phyloP scores from a whole-genome alignment of 2,113 vertebrate genomes.

The Corythornis vintsioides region DNA sequence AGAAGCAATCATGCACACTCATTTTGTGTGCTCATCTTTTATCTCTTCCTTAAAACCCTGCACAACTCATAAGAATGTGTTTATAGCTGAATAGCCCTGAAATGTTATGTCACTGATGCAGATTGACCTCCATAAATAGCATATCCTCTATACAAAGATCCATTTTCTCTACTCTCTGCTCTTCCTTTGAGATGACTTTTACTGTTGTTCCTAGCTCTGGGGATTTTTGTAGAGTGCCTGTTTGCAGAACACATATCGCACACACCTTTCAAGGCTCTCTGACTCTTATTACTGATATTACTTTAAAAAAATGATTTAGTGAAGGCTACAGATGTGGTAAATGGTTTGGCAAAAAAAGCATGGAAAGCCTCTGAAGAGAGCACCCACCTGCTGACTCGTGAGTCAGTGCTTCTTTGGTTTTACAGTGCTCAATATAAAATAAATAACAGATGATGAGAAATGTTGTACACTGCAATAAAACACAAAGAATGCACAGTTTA shows the following conservation, averaged over 20 bases:
- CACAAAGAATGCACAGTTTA: not conserved
- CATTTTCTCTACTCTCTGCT: constrained; percentile 43
- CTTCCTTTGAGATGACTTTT: constrained; percentile 62
- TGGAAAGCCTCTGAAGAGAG: constrained; percentile 35
- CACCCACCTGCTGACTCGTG: constrained; percentile 37
- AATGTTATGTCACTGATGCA: constrained; percentile 45
- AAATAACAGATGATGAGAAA: constrained; percentile 49
- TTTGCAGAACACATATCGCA: constrained; percentile 47
- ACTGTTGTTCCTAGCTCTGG: constrained; percentile 46
- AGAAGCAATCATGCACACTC: not conserved
- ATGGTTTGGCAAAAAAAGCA: constrained; percentile 41
- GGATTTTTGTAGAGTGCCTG: constrained; percentile 41
- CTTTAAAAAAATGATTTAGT: constrained; percentile 62
- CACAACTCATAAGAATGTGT: not conserved
- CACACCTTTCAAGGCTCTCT: constrained; percentile 56
- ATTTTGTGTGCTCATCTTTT: constrained; percentile 33
- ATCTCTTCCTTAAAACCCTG: constrained; percentile 32
- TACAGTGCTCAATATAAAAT: constrained; percentile 44
- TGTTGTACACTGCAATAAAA: constrained; percentile 22
- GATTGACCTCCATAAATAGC: constrained; percentile 63
- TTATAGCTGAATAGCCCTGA: constrained; percentile 38
- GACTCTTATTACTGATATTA: constrained; percentile 45
- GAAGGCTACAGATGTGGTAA: constrained; percentile 59
- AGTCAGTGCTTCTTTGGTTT: constrained; percentile 47
- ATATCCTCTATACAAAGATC: constrained; percentile 36